Conservation (phyloP, 1,140 invertebrate genomes). For the Tetramorium parvispinum region DNA sequence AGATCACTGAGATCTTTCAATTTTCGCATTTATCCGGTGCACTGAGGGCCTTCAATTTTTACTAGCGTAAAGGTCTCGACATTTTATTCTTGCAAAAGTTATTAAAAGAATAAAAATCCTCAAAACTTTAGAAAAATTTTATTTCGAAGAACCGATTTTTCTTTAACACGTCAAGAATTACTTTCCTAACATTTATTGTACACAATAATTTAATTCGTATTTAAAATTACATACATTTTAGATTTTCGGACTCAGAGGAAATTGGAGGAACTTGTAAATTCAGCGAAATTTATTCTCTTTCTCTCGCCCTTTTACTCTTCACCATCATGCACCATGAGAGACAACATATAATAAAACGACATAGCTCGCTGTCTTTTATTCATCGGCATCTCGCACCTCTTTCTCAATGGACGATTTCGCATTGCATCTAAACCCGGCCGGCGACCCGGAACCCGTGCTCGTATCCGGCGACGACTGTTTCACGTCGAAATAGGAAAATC, state of each 20-base stretch:
- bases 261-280: neutral
- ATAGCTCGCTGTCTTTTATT: slow-evolving; percentile 25
- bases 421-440: slow-evolving; percentile 5
- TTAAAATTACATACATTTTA: neutral
- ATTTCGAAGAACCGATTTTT: neutral
- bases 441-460: neutral
- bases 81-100: neutral
- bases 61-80: neutral
- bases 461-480: slow-evolving; percentile 43
- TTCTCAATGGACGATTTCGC: slow-evolving; percentile 32
- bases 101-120: neutral
- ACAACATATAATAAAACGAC: neutral
- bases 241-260: too few relatives aligned
- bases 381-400: slow-evolving; percentile 17
- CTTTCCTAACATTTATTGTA: neutral
- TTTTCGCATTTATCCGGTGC: neutral
- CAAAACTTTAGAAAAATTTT: neutral
- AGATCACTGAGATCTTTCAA: neutral
- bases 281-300: neutral
- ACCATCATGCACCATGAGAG: neutral
- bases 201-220: neutral
- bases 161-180: neutral
- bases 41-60: neutral
- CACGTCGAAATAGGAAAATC: slow-evolving; percentile 56
- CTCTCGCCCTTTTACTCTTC: neutral